phyloP scores from a whole-genome alignment of 1,140 invertebrate species.

The Drosophila takahashii region DNA sequence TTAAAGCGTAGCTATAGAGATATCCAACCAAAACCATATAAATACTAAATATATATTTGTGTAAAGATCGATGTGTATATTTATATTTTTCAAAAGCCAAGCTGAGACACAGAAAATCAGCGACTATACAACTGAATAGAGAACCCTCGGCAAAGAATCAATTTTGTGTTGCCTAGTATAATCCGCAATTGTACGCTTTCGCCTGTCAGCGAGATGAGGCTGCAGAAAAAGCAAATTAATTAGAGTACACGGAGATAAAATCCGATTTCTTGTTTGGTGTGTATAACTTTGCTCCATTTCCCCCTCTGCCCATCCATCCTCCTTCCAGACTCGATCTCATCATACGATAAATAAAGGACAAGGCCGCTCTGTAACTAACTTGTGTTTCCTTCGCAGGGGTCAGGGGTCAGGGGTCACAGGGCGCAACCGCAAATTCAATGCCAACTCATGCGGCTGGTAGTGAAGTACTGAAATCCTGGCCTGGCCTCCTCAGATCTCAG shows the following conservation, averaged over 20 bases:
- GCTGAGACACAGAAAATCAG: slow-evolving; percentile 22
- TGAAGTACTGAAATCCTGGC: neutral
- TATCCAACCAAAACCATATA: slow-evolving; percentile 7
- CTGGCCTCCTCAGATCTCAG: slow-evolving; percentile 37
- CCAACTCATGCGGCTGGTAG: slow-evolving; percentile 24
- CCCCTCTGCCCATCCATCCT: neutral
- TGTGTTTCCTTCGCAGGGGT: slow-evolving; percentile 11
- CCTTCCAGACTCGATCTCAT: slow-evolving; percentile 13
- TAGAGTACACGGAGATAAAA: slow-evolving; percentile 60
- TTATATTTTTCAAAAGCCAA: slow-evolving; percentile 59
- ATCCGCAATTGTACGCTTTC: slow-evolving; percentile 40
- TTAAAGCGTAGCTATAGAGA: slow-evolving; percentile 38
- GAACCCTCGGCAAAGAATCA: slow-evolving; percentile 1
- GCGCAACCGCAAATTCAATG: slow-evolving; percentile 3
- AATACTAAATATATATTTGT: slow-evolving; percentile 12
- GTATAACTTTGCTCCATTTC: slow-evolving; percentile 10
- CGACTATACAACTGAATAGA: slow-evolving; percentile 13
- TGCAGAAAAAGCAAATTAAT: slow-evolving; percentile 55
- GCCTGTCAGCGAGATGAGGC: slow-evolving; percentile 51
- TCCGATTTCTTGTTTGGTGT: slow-evolving; percentile 34
- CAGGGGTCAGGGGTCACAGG: slow-evolving; percentile 8
- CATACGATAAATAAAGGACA: slow-evolving; percentile 51
- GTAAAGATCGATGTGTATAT: slow-evolving; percentile 44
- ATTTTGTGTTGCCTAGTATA: slow-evolving; percentile 23
- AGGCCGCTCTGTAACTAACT: slow-evolving; percentile 49